Evolutionary conservation across 1,140 invertebrate species (phyloP).

Genomic region (Carcinoscorpius rotundicauda): DNA sequence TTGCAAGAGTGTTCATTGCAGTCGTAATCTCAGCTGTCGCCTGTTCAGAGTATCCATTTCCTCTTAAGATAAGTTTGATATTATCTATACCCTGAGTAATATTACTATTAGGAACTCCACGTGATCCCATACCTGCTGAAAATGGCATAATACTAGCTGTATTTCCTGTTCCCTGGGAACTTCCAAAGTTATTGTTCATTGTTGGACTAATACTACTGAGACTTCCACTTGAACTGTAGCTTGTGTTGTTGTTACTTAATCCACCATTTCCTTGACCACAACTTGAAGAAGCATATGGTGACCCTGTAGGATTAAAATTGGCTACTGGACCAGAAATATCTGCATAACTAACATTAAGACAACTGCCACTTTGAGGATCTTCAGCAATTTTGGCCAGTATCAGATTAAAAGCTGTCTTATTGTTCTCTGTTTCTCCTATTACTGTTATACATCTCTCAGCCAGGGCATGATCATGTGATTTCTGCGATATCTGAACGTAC

Average conservation of each 20-base stretch:
- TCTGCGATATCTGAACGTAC: slow-evolving; percentile 97
- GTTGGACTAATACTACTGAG: slow-evolving; percentile 27
- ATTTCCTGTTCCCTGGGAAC: slow-evolving; percentile 16
- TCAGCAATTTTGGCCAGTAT: slow-evolving; percentile 94
- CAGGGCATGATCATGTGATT: slow-evolving; percentile 89
- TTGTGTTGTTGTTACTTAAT: slow-evolving; percentile 25
- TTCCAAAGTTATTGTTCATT: slow-evolving; percentile 24
- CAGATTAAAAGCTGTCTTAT: slow-evolving; percentile 84
- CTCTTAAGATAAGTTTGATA: slow-evolving; percentile 68
- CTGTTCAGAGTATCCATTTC: slow-evolving; percentile 73
- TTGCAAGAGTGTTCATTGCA: slow-evolving; percentile 82
- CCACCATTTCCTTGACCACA: slow-evolving; percentile 21
- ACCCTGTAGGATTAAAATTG: slow-evolving; percentile 92
- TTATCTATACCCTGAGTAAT: slow-evolving; percentile 64
- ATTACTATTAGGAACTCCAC: slow-evolving; percentile 33
- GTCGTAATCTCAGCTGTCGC: slow-evolving; percentile 76
- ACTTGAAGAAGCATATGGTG: slow-evolving; percentile 64
- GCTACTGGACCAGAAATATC: slow-evolving; percentile 88
- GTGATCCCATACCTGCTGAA: slow-evolving; percentile 18
- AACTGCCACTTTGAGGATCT: slow-evolving; percentile 91
- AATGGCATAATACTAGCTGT: slow-evolving; percentile 19
- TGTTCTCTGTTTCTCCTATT: slow-evolving; percentile 80
- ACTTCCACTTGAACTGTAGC: slow-evolving; percentile 26
- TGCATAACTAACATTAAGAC: slow-evolving; percentile 90
- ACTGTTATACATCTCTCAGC: slow-evolving; percentile 95